Conservation (phyloP, 2,113 vertebrate species). For the Hemibagrus wyckioides region DNA sequence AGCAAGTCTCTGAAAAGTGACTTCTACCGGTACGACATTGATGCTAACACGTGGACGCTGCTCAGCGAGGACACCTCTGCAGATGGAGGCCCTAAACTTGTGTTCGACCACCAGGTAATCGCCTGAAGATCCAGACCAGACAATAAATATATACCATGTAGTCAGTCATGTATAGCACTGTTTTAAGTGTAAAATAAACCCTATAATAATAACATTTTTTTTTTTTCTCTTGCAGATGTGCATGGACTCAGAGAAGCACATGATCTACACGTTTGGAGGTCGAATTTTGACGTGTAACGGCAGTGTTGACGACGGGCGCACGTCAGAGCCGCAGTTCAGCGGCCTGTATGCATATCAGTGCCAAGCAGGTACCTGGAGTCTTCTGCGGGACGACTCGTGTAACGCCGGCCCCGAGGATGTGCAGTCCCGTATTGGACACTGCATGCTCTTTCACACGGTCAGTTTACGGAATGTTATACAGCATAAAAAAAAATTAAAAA, state of each 20-base stretch:
- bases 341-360: slow-evolving; percentile 95
- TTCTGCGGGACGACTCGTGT: slow-evolving; percentile 94
- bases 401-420: slow-evolving; percentile 97
- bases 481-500: too few relatives aligned
- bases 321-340: slow-evolving; percentile 95
- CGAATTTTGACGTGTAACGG: slow-evolving; percentile 96
- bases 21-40: slow-evolving; percentile 96
- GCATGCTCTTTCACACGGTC: slow-evolving; percentile 95
- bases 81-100: slow-evolving; percentile 93
- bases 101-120: slow-evolving; percentile 97
- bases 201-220: not conserved
- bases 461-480: too few relatives aligned
- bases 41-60: slow-evolving; percentile 92
- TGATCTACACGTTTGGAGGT: slow-evolving; percentile 98
- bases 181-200: not conserved
- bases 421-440: slow-evolving; percentile 97
- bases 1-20: slow-evolving; percentile 98
- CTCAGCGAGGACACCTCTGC: slow-evolving; percentile 95
- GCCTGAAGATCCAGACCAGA: not conserved
- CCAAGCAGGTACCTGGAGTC: slow-evolving; percentile 87
- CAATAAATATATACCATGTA: not conserved
- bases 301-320: slow-evolving; percentile 91
- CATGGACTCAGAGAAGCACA: slow-evolving; percentile 99
- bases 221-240: slow-evolving; percentile 83
- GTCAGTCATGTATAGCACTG: not conserved